These are phyloP conservation scores for Meloidogyne hapla DNA, from an alignment of 1,140 invertebrate species.

Conservation along the genomic window DNA sequence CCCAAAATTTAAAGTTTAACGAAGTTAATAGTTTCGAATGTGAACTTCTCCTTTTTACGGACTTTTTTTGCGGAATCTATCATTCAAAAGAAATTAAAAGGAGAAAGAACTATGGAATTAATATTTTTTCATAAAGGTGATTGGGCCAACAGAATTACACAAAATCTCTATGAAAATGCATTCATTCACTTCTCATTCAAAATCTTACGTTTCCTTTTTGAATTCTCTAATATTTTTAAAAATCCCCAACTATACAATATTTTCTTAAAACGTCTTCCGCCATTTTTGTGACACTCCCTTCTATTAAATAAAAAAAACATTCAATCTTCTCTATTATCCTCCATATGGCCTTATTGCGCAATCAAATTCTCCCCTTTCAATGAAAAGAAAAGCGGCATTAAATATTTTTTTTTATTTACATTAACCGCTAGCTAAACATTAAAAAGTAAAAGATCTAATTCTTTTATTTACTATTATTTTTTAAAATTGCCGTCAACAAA, in stretches of 20 bases:
- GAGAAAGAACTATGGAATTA: too few relatives aligned
- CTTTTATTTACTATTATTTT: neutral
- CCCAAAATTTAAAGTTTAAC: too few relatives aligned
- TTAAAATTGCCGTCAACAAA: neutral
- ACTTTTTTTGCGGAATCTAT: too few relatives aligned
- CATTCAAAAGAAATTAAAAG: too few relatives aligned
- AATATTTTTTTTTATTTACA: neutral
- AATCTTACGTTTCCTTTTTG: neutral
- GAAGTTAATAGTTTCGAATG: too few relatives aligned
- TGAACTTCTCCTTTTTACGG: too few relatives aligned
- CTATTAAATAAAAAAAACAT: neutral
- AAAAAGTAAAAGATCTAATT: neutral
- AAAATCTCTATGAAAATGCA: too few relatives aligned
- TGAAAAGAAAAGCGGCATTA: neutral
- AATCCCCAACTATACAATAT: too few relatives aligned
- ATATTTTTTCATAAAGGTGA: too few relatives aligned
- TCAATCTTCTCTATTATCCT: neutral
- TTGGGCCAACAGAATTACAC: too few relatives aligned
- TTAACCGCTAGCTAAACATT: neutral
- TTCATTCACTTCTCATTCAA: too few relatives aligned
- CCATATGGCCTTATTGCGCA: neutral
- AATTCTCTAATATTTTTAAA: too few relatives aligned
- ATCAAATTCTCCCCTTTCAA: neutral
- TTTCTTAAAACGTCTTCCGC: neutral
- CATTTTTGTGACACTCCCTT: neutral